These are phyloP conservation scores for Hyperopisus bebe DNA, from an alignment of 2,113 vertebrate genomes.

Conservation along the genomic window DNA sequence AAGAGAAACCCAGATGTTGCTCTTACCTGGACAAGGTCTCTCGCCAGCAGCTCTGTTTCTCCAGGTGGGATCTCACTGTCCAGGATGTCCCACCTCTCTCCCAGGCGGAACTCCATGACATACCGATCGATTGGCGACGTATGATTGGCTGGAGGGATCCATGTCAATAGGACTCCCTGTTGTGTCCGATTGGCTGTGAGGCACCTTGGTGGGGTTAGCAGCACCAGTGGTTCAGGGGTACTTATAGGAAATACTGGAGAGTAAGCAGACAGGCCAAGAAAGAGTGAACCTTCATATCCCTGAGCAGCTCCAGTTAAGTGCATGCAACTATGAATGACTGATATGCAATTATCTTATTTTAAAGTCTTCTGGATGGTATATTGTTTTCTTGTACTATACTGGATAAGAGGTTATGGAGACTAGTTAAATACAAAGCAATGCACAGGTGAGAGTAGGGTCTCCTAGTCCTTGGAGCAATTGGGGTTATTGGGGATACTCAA, in stretches of 20 bases:
- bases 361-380: not conserved
- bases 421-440: not conserved
- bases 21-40: slow-evolving; percentile 86
- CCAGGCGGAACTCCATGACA: slow-evolving; percentile 91
- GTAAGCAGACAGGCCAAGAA: not conserved
- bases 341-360: not conserved
- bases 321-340: not conserved
- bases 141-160: slow-evolving; percentile 96
- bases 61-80: slow-evolving; percentile 78
- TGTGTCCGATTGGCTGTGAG: slow-evolving; percentile 99
- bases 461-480: not conserved
- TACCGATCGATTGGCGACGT: slow-evolving; percentile 93
- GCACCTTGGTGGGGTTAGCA: slow-evolving; percentile 99
- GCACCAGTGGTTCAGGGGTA: slow-evolving; percentile 98
- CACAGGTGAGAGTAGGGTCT: not conserved
- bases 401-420: not conserved
- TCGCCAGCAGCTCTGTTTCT: slow-evolving; percentile 83
- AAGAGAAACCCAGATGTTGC: not conserved
- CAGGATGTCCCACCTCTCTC: slow-evolving; percentile 87
- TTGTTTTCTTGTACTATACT: not conserved
- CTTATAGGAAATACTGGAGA: slow-evolving; percentile 88
- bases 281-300: not conserved
- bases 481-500: not conserved
- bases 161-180: slow-evolving; percentile 92
- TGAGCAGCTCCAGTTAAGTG: not conserved